Evolutionary conservation across 2,888 invertebrate genomes (phyloP).

Genomic region (Ennomos erosarius): DNA sequence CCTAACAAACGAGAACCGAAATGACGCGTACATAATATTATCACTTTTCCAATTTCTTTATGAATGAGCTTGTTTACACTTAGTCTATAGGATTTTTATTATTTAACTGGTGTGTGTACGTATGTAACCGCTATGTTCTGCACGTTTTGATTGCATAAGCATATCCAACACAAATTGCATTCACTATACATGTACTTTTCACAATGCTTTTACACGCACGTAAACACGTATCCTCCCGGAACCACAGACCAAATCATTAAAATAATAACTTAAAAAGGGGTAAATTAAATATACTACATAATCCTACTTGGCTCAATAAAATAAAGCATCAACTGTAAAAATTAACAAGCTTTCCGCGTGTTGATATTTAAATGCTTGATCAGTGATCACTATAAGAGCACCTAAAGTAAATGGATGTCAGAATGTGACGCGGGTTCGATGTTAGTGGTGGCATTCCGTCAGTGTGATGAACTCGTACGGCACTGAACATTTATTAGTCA

Average conservation of each 20-base stretch:
- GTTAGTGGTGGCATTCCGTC: conserved; percentile 13
- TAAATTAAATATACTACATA: conserved; percentile 31
- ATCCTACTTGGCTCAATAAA: conserved; percentile 52
- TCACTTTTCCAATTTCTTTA: conserved; percentile 38
- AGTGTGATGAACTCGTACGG: neutral
- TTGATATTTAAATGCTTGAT: conserved; percentile 63
- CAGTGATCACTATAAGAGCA: conserved; percentile 65
- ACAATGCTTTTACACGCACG: conserved; percentile 47
- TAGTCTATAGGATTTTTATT: conserved; percentile 55
- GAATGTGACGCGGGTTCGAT: conserved; percentile 21
- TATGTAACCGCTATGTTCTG: conserved; percentile 45
- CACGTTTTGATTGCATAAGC: conserved; percentile 31
- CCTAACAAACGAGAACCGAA: conserved; percentile 19
- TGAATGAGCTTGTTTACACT: conserved; percentile 74
- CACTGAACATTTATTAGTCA: conserved; percentile 13
- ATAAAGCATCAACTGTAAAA: conserved; percentile 54
- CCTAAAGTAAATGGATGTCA: conserved; percentile 48
- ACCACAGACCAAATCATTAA: conserved; percentile 60
- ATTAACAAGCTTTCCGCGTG: conserved; percentile 58
- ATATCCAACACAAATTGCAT: conserved; percentile 32
- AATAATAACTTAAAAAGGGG: conserved; percentile 43
- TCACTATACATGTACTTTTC: conserved; percentile 24
- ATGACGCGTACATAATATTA: conserved; percentile 22
- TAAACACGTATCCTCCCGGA: conserved; percentile 56
- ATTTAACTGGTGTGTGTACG: conserved; percentile 56